Percentiles rank a stretch among this genome's conserved stretches.
phyloP scores from a whole-genome alignment of 35 echinoderm and acorn worm species.

The Ptychodera flava region DNA sequence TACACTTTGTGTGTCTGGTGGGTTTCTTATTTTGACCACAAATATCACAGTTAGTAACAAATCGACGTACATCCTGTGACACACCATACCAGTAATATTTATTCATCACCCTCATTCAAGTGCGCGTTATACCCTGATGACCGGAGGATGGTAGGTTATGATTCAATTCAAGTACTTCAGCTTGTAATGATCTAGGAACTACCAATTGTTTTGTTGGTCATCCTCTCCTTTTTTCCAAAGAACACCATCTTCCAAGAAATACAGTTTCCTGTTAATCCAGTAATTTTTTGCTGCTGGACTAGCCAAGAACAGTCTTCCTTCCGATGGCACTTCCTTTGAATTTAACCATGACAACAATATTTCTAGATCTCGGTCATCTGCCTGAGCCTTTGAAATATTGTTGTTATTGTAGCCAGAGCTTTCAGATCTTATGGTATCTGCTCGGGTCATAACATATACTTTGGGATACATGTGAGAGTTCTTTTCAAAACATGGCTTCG shows the following conservation, averaged over 20 bases:
- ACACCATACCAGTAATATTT: constrained; percentile 53
- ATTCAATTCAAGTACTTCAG: neutral
- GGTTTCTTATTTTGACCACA: neutral
- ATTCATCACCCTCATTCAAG: neutral
- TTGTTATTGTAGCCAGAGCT: neutral
- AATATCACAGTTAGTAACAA: neutral
- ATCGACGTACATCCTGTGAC: constrained; percentile 3
- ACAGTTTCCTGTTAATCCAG: constrained; percentile 37
- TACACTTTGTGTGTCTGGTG: neutral
- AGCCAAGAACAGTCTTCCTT: neutral
- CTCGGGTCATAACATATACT: no score
- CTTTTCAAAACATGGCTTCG: no score
- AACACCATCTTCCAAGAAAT: neutral
- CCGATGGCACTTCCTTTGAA: neutral
- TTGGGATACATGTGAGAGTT: no score
- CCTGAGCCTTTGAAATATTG: constrained; percentile 14
- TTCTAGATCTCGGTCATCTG: constrained; percentile 1
- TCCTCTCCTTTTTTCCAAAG: neutral
- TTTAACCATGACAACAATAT: constrained; percentile 19
- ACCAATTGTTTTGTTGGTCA: neutral
- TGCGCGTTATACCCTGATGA: neutral
- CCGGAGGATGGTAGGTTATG: neutral
- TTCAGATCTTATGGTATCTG: no score
- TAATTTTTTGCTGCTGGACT: constrained; percentile 12
- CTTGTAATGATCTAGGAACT: neutral